These are phyloP conservation scores for Drosophila parvula DNA, from an alignment of 1,140 invertebrate species.

Conservation along the genomic window DNA sequence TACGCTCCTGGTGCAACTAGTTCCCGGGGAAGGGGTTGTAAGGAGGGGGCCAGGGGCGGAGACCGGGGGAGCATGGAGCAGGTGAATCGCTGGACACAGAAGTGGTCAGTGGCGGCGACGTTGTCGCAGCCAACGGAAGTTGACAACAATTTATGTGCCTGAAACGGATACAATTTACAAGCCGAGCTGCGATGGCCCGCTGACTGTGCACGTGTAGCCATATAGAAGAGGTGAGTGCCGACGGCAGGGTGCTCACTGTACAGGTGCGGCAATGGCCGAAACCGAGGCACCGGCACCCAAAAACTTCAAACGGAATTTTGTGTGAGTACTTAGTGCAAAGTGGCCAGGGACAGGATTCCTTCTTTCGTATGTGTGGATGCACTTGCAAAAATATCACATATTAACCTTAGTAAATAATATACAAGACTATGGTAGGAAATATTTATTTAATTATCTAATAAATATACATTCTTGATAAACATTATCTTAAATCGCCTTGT, in stretches of 20 bases:
- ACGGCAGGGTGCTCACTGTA: conserved; percentile 36
- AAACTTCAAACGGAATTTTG: conserved; percentile 81
- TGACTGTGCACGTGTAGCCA: conserved; percentile 61
- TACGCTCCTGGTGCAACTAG: conserved; percentile 44
- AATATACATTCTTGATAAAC: no score
- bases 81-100: conserved; percentile 53
- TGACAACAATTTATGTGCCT: conserved; percentile 83
- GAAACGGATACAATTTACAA: conserved; percentile 83
- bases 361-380: conserved; percentile 38
- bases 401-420: neutral
- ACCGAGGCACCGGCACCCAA: conserved; percentile 44
- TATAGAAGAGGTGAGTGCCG: conserved; percentile 32
- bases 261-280: conserved; percentile 55
- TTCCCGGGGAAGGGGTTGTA: conserved; percentile 17
- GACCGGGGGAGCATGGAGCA: conserved; percentile 2
- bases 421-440: no score
- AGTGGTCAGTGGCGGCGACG: conserved; percentile 78
- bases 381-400: neutral
- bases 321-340: conserved; percentile 81
- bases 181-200: conserved; percentile 56
- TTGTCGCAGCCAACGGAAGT: conserved; percentile 81
- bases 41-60: neutral
- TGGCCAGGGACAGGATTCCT: conserved; percentile 63
- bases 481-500: no score
- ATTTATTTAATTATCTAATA: no score